phyloP scores from a whole-genome alignment of 2,797 vertebrate species.

The Helicolenus hilgendorfi region DNA sequence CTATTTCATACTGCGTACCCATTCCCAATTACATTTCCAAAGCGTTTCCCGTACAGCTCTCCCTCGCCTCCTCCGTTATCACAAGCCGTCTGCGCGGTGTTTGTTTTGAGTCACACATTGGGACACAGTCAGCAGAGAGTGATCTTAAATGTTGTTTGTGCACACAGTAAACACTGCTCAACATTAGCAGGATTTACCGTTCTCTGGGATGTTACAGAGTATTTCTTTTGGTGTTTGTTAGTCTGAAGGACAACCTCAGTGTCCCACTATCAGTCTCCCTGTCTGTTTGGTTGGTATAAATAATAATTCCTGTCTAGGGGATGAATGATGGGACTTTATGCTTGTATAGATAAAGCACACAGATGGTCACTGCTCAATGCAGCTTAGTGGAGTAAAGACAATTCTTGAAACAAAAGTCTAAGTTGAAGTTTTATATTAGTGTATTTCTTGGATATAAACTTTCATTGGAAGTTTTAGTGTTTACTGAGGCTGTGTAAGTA shows the following conservation, averaged over 20 bases:
- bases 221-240: conserved; percentile 10
- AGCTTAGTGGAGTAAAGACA: neutral
- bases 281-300: conserved; percentile 1
- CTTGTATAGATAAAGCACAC: neutral
- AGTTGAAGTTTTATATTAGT: neutral
- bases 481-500: neutral
- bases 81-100: conserved; percentile 26
- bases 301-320: neutral
- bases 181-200: neutral
- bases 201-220: neutral
- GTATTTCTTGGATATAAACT: neutral
- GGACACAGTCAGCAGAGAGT: conserved; percentile 14
- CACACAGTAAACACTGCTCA: conserved; percentile 5
- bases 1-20: conserved; percentile 7
- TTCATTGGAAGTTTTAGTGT: neutral
- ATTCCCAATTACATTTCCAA: conserved; percentile 30
- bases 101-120: conserved; percentile 44
- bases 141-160: conserved; percentile 30
- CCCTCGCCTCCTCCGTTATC: conserved; percentile 17
- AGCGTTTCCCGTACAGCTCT: conserved; percentile 12
- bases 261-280: conserved; percentile 17
- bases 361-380: neutral
- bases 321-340: conserved; percentile 6
- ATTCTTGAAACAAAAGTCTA: neutral
- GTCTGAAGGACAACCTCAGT: neutral